A percentile compares a stretch with the other conserved stretches of the same genome.
These are phyloP conservation scores for Nemurella pictetii DNA, from an alignment of 2,888 invertebrate species.

Conservation along the genomic window DNA sequence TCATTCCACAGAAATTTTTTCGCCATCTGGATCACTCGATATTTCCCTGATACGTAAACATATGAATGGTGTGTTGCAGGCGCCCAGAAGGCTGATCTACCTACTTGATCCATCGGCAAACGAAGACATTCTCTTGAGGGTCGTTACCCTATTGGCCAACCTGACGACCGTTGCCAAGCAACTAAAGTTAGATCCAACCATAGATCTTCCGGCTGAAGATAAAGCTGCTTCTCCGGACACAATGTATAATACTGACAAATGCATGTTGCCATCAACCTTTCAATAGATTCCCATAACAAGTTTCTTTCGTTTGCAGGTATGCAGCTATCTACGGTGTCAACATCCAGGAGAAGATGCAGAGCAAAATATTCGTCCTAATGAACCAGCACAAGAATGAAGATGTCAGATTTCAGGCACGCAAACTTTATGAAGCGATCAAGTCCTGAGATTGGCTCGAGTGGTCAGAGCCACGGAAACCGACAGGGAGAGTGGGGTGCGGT, in stretches of 20 bases:
- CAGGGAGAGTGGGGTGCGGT: conserved; percentile 30
- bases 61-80: conserved; percentile 54
- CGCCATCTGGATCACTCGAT: too few relatives aligned
- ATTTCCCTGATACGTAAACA: neutral
- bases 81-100: conserved; percentile 54
- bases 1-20: too few relatives aligned
- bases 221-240: conserved; percentile 60
- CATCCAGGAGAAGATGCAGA: conserved; percentile 50
- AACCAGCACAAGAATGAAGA: conserved; percentile 51
- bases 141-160: conserved; percentile 57
- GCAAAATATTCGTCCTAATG: conserved; percentile 50
- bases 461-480: conserved; percentile 21
- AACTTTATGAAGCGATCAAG: conserved; percentile 48
- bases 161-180: conserved; percentile 52
- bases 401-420: conserved; percentile 49
- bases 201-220: conserved; percentile 55
- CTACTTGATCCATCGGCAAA: conserved; percentile 52
- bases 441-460: conserved; percentile 44
- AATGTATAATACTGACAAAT: conserved; percentile 48
- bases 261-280: neutral
- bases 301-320: conserved; percentile 48
- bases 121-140: conserved; percentile 54
- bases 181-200: conserved; percentile 52
- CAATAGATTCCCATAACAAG: conserved; percentile 31
- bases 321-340: conserved; percentile 53